Percentiles rank a stretch among this genome's conserved stretches.
These are phyloP conservation scores for Paratilapia polleni DNA, from an alignment of 2,113 vertebrate species.

Conservation along the genomic window DNA sequence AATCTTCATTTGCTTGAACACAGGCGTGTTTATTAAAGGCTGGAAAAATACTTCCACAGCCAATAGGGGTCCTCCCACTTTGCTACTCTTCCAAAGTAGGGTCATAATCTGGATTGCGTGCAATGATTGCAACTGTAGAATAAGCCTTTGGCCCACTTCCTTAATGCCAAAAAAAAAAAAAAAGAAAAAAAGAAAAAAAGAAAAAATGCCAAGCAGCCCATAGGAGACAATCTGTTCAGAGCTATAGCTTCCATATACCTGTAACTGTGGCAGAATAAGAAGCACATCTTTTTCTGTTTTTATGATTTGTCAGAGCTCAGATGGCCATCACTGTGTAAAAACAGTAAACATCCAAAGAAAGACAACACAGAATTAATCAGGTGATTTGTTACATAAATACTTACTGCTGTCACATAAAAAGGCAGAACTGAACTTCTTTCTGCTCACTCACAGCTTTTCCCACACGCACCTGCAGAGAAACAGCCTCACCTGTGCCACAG, in stretches of 20 bases:
- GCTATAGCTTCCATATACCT: background rate
- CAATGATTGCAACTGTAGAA: background rate
- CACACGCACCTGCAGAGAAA: background rate
- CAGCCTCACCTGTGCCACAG: constrained; percentile 6
- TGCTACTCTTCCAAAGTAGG: too few relatives aligned
- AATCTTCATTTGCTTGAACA: too few relatives aligned
- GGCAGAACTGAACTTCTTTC: background rate
- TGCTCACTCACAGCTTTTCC: background rate
- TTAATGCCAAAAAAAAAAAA: too few relatives aligned
- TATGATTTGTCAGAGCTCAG: too few relatives aligned
- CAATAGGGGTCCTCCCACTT: too few relatives aligned
- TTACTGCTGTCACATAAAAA: background rate
- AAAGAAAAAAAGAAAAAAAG: too few relatives aligned
- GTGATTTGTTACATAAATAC: background rate
- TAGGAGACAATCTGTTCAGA: background rate
- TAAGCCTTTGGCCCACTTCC: background rate
- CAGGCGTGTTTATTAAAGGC: too few relatives aligned
- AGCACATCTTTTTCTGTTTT: background rate
- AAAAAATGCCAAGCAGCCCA: background rate
- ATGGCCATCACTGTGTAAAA: background rate
- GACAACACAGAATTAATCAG: constrained; percentile 9
- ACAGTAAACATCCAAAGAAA: background rate
- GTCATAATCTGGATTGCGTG: background rate
- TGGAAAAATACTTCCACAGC: background rate
- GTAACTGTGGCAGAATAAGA: background rate